Evolutionary conservation across 2,113 vertebrate species (phyloP), one percentile per base, ranked within the genome.

Genomic region (Neodontobutis hainanensis): DNA sequence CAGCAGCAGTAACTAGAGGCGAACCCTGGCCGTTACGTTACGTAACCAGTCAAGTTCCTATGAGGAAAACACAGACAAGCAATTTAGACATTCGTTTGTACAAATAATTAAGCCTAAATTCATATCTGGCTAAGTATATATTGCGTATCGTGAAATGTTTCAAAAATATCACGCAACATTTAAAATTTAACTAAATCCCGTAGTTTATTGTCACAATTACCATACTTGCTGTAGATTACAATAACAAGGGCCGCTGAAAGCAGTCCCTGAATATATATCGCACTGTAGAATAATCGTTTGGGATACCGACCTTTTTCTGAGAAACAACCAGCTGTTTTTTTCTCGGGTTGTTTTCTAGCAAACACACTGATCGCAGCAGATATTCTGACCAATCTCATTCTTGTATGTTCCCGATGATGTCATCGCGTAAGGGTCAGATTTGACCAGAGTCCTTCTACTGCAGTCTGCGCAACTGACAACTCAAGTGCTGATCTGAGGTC

Each of bases 41-140:
- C 76, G 85, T 81, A 85, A 83, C 35, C 35, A 16, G 65, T 85
- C 73, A 76, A 78, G 82, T 82, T 77, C 59, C 53, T 45, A 43
- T 74, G 59, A 8, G 44, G 16, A 50, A 52, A 38, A 51, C 55
- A 14, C 40, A 36, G 38, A 50, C 10, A 8, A 0, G 9, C 0
- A 16, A 5, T 14, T 35, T 34, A 53, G 40, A 62, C 51, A 47
- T 3, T 45, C 14, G 6, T 12, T 56, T 19, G 11, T 11, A 51
- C 1, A 7, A 52, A 63, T 8, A 40, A 36, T 7, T 7, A 34
- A 8, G 11, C 0, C 11, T 0, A 52, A 38, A 38, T 4, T 3
- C 11, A 32, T 8, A 58, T 32, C 0, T 1, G 32, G 1, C 4
- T n/a, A 0, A 0, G 51, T 3, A 14, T 2, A 0, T 5, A 1